Evolutionary conservation across 2,888 invertebrate genomes (phyloP).

Genomic region (Drepanosiphum platanoidis): DNA sequence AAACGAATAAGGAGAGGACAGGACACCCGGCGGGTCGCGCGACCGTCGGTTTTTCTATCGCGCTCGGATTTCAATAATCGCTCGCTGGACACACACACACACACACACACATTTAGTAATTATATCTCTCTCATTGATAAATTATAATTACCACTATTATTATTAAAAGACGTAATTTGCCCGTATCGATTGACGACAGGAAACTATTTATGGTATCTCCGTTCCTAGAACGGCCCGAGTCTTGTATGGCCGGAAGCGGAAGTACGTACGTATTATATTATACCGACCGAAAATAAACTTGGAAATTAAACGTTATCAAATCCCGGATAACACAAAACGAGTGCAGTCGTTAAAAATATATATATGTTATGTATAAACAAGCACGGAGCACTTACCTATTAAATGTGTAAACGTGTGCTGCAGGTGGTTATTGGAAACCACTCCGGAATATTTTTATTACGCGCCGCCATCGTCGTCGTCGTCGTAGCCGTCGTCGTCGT

Average conservation of each 20-base stretch:
- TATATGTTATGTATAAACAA: too few species aligned
- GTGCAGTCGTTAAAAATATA: neutral
- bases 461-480: neutral
- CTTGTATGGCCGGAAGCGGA: neutral
- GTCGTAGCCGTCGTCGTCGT: neutral
- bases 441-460: neutral
- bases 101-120: neutral
- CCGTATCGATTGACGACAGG: constrained; percentile 15
- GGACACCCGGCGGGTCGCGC: too few species aligned
- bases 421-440: neutral
- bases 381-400: too few species aligned
- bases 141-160: neutral
- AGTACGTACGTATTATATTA: too few species aligned
- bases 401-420: neutral
- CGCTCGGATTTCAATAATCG: neutral
- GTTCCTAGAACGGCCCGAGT: neutral
- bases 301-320: constrained; percentile 24
- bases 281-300: neutral
- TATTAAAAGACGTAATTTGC: neutral
- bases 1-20: neutral
- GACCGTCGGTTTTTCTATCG: neutral
- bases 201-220: neutral
- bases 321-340: neutral
- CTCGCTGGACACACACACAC: neutral
- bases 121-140: neutral